Conservation (phyloP, 2,888 invertebrate genomes). For the Melangyna quadrimaculata region DNA sequence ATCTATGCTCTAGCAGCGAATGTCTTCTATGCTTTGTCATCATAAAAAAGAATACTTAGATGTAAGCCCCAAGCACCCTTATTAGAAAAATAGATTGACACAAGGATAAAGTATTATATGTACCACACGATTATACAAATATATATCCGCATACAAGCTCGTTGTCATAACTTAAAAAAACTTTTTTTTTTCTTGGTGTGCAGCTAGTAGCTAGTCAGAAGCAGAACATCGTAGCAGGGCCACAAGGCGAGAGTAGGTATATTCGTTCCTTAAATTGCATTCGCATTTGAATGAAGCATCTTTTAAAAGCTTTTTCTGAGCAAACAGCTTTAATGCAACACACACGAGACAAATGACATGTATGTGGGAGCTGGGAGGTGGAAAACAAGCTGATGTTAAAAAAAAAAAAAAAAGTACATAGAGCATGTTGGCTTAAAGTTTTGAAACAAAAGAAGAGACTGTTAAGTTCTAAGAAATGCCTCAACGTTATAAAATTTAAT, state of each 20-base stretch:
- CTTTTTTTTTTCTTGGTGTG: constrained; percentile 26
- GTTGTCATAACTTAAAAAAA: constrained; percentile 34
- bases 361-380: constrained; percentile 24
- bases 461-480: constrained; percentile 5
- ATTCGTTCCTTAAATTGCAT: constrained; percentile 63
- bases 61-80: constrained; percentile 69
- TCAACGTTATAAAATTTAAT: constrained; percentile 50
- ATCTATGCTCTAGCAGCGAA: constrained; percentile 35
- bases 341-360: constrained; percentile 47
- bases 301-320: constrained; percentile 61
- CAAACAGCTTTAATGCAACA: constrained; percentile 66
- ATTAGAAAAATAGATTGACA: constrained; percentile 71
- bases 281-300: constrained; percentile 61
- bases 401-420: constrained; percentile 24
- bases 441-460: constrained; percentile 43
- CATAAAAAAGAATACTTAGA: constrained; percentile 69
- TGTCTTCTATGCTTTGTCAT: constrained; percentile 68
- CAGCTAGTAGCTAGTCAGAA: not conserved
- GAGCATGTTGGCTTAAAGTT: constrained; percentile 47
- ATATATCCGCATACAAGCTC: constrained; percentile 22
- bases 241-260: constrained; percentile 24
- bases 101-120: constrained; percentile 67
- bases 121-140: constrained; percentile 46
- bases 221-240: not conserved
- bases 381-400: constrained; percentile 20